Evolutionary conservation across 1,140 invertebrate species (phyloP).

Genomic region (Ylistrum balloti): DNA sequence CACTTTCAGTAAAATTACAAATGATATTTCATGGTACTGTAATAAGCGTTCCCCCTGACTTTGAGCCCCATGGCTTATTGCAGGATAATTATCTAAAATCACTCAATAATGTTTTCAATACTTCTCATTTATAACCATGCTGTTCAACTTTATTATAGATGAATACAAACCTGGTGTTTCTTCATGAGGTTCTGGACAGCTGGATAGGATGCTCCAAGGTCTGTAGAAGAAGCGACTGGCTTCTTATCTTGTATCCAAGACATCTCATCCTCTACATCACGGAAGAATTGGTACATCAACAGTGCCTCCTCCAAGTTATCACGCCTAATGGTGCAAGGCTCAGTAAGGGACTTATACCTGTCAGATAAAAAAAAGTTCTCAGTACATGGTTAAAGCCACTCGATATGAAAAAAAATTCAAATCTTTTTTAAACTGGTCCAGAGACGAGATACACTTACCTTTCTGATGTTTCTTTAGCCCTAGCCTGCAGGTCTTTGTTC

Average conservation of each 20-base stretch:
- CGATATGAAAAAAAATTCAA: neutral
- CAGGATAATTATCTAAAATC: too few species aligned
- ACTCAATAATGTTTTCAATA: too few species aligned
- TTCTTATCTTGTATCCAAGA: conserved; percentile 99
- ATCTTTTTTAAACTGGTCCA: neutral
- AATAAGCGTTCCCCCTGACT: too few species aligned
- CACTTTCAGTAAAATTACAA: too few species aligned
- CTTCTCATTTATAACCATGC: too few species aligned
- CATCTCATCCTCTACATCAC: conserved; percentile 98
- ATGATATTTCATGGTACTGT: too few species aligned
- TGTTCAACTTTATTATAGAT: neutral
- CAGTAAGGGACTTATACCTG: conserved; percentile 89
- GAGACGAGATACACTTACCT: conserved; percentile 82
- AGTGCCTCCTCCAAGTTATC: conserved; percentile 94
- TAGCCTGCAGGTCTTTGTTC: conserved; percentile 94
- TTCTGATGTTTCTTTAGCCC: conserved; percentile 85
- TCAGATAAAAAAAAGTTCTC: too few species aligned
- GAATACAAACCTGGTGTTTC: conserved; percentile 95
- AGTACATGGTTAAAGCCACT: too few species aligned
- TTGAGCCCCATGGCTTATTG: too few species aligned
- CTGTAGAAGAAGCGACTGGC: conserved; percentile 97
- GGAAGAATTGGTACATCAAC: conserved; percentile 97
- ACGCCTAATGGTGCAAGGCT: conserved; percentile 80
- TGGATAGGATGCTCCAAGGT: conserved; percentile 95
- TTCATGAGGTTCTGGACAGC: conserved; percentile 99